A percentile compares a stretch with the other conserved stretches of the same genome.
These are phyloP conservation scores for Pluvialis apricaria DNA, from an alignment of 2,113 vertebrate genomes.

Conservation along the genomic window DNA sequence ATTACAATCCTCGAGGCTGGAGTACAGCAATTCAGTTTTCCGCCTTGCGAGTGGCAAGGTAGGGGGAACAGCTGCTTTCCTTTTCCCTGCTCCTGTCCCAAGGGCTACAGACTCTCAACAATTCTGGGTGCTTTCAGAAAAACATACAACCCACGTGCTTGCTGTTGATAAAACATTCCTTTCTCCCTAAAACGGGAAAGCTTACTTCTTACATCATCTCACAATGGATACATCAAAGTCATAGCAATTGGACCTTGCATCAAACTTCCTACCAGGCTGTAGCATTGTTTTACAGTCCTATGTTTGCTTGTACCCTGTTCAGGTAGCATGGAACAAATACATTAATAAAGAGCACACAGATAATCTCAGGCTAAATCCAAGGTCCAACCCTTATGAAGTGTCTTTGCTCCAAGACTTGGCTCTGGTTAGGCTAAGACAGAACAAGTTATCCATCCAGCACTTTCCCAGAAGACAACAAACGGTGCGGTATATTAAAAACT, in stretches of 20 bases:
- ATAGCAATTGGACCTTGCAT: accelerated
- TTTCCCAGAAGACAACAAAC: background rate
- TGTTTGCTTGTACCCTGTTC: background rate
- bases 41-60: background rate
- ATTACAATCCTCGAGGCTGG: background rate
- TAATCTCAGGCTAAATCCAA: background rate
- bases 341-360: background rate
- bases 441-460: background rate
- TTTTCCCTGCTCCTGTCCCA: background rate
- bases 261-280: background rate
- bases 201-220: background rate
- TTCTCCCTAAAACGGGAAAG: background rate
- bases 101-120: background rate
- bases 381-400: background rate
- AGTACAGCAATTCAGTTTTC: constrained; percentile 37
- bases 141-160: background rate
- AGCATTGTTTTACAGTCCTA: background rate
- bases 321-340: background rate
- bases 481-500: background rate
- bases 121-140: background rate
- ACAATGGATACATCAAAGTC: background rate
- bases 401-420: background rate
- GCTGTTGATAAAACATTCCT: background rate
- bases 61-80: constrained; percentile 14
- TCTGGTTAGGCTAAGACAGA: background rate